phyloP scores from a whole-genome alignment of 2,797 vertebrate species.

The Ibycter americanus region DNA sequence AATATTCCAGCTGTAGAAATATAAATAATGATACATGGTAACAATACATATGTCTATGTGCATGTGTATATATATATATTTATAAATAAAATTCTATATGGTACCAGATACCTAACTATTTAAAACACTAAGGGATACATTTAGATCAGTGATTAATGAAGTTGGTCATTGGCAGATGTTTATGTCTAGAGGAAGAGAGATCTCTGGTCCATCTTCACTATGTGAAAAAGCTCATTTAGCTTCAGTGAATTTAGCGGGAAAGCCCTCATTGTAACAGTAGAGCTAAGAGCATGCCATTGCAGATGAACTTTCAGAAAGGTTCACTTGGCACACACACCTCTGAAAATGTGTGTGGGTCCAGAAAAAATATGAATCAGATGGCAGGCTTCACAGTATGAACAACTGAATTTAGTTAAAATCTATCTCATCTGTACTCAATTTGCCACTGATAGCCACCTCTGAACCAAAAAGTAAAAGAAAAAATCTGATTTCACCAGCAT shows the following conservation, averaged over 20 bases:
- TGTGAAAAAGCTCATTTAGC: background rate
- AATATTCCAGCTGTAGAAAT: background rate
- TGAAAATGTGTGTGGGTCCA: background rate
- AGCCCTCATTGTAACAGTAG: background rate
- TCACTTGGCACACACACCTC: background rate
- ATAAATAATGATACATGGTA: background rate
- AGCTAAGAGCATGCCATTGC: background rate
- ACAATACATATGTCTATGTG: fast-evolving
- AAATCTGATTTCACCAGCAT: background rate
- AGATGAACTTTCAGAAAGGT: background rate
- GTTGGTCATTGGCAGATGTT: background rate
- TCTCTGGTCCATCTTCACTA: background rate
- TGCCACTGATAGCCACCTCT: background rate
- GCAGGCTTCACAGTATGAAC: background rate
- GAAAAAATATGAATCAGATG: background rate
- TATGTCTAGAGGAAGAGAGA: background rate
- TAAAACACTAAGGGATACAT: background rate
- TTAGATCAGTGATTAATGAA: background rate
- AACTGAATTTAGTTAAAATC: background rate
- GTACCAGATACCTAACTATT: background rate
- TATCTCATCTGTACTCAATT: background rate
- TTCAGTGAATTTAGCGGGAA: background rate
- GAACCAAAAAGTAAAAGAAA: background rate
- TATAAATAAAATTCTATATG: background rate
- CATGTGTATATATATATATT: fast-evolving